Evolutionary conservation across 2,113 vertebrate species (phyloP).

Genomic region (Sander lucioperca): DNA sequence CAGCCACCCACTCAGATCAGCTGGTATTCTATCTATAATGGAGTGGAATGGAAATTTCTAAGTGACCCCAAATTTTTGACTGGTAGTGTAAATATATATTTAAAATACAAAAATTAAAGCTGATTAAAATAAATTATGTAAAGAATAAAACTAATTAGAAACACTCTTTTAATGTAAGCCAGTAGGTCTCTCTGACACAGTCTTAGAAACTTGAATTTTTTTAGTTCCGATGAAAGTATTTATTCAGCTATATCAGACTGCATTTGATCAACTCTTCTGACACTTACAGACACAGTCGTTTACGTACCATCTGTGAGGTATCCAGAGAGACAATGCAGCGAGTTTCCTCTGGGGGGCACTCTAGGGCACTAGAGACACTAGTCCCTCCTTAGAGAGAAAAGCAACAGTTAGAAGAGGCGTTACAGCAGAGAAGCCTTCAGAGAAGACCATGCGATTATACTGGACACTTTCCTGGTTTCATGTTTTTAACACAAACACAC

Average conservation of each 20-base stretch:
- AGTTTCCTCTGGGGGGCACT: slow-evolving; percentile 94
- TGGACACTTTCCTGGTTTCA: not conserved
- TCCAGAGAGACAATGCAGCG: slow-evolving; percentile 96
- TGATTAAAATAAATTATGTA: too few species aligned
- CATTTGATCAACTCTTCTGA: not conserved
- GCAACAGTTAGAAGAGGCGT: not conserved
- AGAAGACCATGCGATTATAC: not conserved
- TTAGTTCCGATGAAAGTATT: not conserved
- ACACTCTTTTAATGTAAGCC: not conserved
- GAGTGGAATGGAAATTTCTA: too few species aligned
- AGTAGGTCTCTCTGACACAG: not conserved
- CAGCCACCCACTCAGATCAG: too few species aligned
- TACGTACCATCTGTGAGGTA: slow-evolving; percentile 97
- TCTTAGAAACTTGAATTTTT: not conserved
- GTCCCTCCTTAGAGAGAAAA: slow-evolving; percentile 90
- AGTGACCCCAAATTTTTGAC: too few species aligned
- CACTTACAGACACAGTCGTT: not conserved
- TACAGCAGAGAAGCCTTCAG: not conserved
- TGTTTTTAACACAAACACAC: not conserved
- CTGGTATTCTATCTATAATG: too few species aligned
- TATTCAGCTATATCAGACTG: not conserved
- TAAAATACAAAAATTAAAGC: not conserved
- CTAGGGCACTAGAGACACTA: slow-evolving; percentile 94
- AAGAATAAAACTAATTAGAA: not conserved
- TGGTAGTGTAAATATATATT: too few species aligned